Evolutionary conservation across 2,888 invertebrate species (phyloP).

Genomic region (Heliconius hortense): DNA sequence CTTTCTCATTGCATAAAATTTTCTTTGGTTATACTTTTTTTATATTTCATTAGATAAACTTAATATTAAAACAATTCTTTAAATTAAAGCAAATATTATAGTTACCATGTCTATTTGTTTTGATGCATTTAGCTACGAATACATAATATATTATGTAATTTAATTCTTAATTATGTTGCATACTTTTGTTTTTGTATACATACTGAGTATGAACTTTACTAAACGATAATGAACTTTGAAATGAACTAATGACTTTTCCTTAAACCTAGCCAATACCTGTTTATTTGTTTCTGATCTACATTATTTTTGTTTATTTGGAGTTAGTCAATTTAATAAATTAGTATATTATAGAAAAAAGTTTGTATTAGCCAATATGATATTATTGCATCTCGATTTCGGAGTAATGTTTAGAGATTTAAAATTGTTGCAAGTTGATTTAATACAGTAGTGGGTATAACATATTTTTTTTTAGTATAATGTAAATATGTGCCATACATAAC

Average conservation of each 20-base stretch:
- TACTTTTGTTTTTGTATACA: neutral
- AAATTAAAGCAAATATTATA: neutral
- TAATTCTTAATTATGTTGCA: neutral
- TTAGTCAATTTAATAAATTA: neutral
- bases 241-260: neutral
- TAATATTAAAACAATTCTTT: neutral
- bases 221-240: neutral
- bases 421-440: neutral
- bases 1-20: no score
- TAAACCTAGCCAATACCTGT: neutral
- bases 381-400: neutral
- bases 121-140: neutral
- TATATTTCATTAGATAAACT: neutral
- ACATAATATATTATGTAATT: neutral
- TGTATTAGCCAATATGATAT: slow-evolving; percentile 7
- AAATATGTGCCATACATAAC: neutral
- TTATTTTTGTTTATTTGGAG: neutral
- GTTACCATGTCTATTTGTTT: neutral
- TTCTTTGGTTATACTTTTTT: neutral
- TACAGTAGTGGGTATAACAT: neutral
- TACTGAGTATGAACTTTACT: neutral
- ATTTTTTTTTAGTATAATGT: neutral
- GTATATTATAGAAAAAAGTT: neutral
- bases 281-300: neutral
- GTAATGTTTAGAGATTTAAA: neutral